phyloP scores from a whole-genome alignment of 2,113 vertebrate species.

The Callipepla californica region DNA sequence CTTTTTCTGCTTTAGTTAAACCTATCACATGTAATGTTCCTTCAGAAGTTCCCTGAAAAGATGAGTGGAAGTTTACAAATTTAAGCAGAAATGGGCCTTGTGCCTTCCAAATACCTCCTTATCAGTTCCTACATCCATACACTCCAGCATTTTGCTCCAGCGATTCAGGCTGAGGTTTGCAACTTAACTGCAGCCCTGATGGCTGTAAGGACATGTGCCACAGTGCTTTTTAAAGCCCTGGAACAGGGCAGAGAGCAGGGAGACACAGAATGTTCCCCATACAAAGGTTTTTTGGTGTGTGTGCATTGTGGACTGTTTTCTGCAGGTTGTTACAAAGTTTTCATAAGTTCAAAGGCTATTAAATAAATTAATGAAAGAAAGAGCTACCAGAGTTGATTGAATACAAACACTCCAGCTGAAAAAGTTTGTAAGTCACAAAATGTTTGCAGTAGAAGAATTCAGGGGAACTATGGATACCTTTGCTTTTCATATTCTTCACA shows the following conservation, averaged over 20 bases:
- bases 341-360: not conserved
- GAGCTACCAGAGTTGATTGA: rapidly evolving
- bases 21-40: not conserved
- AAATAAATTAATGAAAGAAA: not conserved
- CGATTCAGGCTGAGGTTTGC: not conserved
- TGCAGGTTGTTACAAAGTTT: not conserved
- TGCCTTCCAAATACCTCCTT: not conserved
- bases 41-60: constrained; percentile 9
- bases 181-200: rapidly evolving
- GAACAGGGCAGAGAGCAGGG: rapidly evolving
- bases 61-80: not conserved
- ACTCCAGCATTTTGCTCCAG: not conserved
- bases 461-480: not conserved
- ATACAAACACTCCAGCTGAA: not conserved
- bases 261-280: not conserved
- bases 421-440: not conserved
- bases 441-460: not conserved
- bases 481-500: not conserved
- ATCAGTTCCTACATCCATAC: not conserved
- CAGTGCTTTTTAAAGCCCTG: rapidly evolving
- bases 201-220: rapidly evolving
- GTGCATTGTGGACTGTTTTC: not conserved
- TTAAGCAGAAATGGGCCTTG: rapidly evolving
- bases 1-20: not conserved
- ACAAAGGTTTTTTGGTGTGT: not conserved